A percentile compares a stretch with the other conserved stretches of the same genome.
phyloP scores from a whole-genome alignment of 2,888 invertebrate species.

The Cephus spinipes region DNA sequence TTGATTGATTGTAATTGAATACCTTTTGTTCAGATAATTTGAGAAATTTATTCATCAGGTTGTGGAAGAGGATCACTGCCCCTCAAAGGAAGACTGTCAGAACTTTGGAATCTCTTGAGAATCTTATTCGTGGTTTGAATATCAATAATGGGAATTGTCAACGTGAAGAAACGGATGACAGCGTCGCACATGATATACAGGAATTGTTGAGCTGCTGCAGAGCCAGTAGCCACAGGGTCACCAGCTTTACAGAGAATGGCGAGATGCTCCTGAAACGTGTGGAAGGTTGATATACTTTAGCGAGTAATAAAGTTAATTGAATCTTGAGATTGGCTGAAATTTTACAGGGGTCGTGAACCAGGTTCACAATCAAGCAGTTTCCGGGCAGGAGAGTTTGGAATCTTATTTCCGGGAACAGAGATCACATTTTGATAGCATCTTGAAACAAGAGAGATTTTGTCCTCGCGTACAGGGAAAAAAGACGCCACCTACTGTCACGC shows the following conservation, averaged over 20 bases:
- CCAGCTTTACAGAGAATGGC: constrained; percentile 58
- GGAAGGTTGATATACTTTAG: constrained; percentile 34
- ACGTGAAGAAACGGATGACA: constrained; percentile 6
- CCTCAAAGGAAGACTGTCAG: constrained; percentile 52
- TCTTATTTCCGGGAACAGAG: constrained; percentile 35
- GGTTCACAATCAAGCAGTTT: constrained; percentile 44
- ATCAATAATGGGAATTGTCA: neutral
- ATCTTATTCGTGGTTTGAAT: constrained; percentile 34
- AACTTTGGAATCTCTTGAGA: constrained; percentile 56
- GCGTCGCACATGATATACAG: constrained; percentile 19
- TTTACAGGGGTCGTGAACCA: constrained; percentile 37
- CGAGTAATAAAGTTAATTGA: neutral
- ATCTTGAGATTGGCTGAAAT: neutral
- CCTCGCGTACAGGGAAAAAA: neutral
- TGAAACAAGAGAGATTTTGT: constrained; percentile 19
- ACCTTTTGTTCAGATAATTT: neutral
- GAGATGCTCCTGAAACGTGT: constrained; percentile 57
- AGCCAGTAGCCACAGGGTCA: constrained; percentile 51
- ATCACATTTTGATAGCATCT: constrained; percentile 29
- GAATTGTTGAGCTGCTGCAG: constrained; percentile 50
- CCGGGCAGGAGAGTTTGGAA: constrained; percentile 22
- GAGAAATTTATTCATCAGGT: constrained; percentile 37
- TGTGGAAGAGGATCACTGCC: constrained; percentile 45
- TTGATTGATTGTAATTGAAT: neutral
- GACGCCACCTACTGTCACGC: neutral